phyloP scores from a whole-genome alignment of 2,797 vertebrate genomes.

The Rhabdomys pumilio region DNA sequence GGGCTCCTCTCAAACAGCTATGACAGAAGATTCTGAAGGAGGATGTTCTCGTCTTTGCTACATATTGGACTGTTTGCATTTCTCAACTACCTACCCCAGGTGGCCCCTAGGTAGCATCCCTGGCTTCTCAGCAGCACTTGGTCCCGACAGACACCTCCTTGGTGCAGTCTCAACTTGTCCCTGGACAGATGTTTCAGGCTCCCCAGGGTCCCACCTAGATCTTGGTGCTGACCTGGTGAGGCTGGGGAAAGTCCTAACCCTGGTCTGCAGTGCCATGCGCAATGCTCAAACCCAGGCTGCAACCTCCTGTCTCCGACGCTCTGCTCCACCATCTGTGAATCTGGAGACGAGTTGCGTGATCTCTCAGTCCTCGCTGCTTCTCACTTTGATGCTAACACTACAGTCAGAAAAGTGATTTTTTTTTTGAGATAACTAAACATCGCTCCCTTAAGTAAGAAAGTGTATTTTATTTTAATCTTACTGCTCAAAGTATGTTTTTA shows the following conservation, averaged over 20 bases:
- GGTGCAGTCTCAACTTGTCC: neutral
- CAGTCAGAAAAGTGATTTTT: neutral
- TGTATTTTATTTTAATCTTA: constrained; percentile 40
- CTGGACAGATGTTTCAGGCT: neutral
- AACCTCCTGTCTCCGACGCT: neutral
- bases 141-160: neutral
- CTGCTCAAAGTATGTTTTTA: neutral
- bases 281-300: neutral
- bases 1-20: neutral
- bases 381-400: neutral
- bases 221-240: neutral
- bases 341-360: neutral
- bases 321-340: neutral
- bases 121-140: neutral
- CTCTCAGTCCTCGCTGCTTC: neutral
- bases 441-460: constrained; percentile 14
- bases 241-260: neutral
- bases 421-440: constrained; percentile 1
- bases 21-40: neutral
- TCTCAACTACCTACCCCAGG: neutral
- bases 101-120: neutral
- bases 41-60: neutral
- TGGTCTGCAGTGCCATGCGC: neutral
- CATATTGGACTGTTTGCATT: rapidly evolving
- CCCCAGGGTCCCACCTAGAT: neutral